A percentile compares a stretch with the other conserved stretches of the same genome.
These are phyloP conservation scores for Allolobophora icterica DNA, from an alignment of 2,888 invertebrate genomes.

Conservation along the genomic window DNA sequence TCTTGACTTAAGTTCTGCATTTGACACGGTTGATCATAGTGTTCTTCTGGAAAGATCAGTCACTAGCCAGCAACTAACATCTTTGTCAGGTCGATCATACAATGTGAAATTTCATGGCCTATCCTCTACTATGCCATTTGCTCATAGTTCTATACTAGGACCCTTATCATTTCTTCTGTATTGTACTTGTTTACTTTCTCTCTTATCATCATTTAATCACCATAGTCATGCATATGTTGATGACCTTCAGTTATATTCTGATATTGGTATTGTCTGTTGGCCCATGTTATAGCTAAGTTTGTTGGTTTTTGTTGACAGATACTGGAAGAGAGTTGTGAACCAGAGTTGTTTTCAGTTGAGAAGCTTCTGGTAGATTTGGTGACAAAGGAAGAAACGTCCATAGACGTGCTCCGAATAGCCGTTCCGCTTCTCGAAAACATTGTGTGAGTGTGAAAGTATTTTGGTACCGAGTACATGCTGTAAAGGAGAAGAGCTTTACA, in stretches of 20 bases:
- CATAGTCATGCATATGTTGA: background rate
- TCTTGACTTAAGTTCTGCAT: too few species aligned
- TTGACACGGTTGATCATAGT: too few species aligned
- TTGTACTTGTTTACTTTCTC: background rate
- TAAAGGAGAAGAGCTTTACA: slow-evolving; percentile 74
- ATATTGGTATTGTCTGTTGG: background rate
- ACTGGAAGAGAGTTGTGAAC: slow-evolving; percentile 82
- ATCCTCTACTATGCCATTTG: too few species aligned
- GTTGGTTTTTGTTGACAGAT: slow-evolving; percentile 69
- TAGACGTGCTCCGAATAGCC: slow-evolving; percentile 73
- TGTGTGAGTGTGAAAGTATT: slow-evolving; percentile 52
- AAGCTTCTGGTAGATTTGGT: slow-evolving; percentile 79
- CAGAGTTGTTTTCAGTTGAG: slow-evolving; percentile 87
- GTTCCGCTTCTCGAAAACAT: slow-evolving; percentile 73
- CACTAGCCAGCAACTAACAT: too few species aligned
- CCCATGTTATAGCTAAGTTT: background rate
- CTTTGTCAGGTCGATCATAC: too few species aligned
- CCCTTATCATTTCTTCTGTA: background rate
- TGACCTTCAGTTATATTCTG: background rate
- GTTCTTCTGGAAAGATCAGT: too few species aligned
- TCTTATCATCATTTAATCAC: background rate
- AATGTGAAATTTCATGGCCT: too few species aligned
- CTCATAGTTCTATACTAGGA: too few species aligned
- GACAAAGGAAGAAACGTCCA: slow-evolving; percentile 73
- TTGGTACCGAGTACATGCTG: slow-evolving; percentile 60